Evolutionary conservation across 1,140 invertebrate species (phyloP).

Genomic region (Papilio polyxenes): DNA sequence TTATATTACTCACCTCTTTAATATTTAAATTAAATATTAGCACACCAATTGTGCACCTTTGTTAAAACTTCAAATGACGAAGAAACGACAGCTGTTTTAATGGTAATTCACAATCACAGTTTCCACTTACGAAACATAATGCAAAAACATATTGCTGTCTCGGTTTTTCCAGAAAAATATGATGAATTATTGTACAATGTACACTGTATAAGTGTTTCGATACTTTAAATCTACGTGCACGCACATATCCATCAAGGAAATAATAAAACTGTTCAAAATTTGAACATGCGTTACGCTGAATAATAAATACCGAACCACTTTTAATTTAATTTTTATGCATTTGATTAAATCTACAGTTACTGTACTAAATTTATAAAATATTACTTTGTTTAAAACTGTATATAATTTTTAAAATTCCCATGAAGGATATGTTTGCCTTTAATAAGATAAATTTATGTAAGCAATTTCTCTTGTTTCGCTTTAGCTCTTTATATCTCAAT

Average conservation of each 20-base stretch:
- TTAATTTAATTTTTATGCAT: not conserved
- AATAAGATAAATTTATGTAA: not conserved
- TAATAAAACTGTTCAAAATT: not conserved
- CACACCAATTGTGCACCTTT: constrained; percentile 12
- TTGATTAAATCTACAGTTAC: not conserved
- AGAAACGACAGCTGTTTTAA: not conserved
- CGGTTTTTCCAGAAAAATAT: not conserved
- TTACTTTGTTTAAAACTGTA: not conserved
- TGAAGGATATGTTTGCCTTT: not conserved
- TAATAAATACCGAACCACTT: not conserved
- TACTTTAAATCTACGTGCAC: not conserved
- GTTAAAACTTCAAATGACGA: not conserved
- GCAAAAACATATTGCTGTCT: not conserved
- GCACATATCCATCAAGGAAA: constrained; percentile 14
- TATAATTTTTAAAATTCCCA: not conserved
- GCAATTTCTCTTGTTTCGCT: not conserved
- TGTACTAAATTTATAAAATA: not conserved
- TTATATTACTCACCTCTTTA: constrained; percentile 13
- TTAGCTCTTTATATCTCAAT: not conserved
- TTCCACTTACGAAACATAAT: not conserved
- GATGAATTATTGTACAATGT: not conserved
- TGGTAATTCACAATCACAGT: not conserved
- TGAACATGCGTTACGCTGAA: not conserved
- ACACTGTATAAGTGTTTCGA: not conserved
- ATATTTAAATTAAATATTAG: not conserved